Percentiles rank a stretch among this genome's conserved stretches.
Evolutionary conservation across 92 coral and sea anemone species (phyloP).

Genomic region (Epizoanthus scotinus): DNA sequence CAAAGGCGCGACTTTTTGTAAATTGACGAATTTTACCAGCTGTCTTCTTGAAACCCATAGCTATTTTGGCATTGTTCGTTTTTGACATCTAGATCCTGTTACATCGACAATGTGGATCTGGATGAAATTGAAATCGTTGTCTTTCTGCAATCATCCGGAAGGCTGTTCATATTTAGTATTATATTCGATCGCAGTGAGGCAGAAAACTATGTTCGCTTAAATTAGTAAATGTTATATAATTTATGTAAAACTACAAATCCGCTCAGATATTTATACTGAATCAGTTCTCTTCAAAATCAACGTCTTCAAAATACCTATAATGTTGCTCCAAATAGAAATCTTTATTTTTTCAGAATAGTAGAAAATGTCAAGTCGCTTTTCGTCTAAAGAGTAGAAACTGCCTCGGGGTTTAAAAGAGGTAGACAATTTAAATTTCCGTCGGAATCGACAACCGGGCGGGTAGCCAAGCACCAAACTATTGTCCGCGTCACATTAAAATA

Average conservation of each 20-base stretch:
- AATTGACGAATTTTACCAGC: conserved; percentile 31
- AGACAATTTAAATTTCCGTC: not conserved
- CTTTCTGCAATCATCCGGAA: not conserved
- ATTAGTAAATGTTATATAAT: not conserved
- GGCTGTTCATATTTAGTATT: not conserved
- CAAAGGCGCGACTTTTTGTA: conserved; percentile 39
- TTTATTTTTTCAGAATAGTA: not conserved
- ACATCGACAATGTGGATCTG: not conserved
- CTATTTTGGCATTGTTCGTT: not conserved
- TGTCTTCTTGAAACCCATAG: conserved; percentile 21
- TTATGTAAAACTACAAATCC: too few species aligned
- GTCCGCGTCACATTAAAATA: not conserved
- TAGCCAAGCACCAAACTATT: not conserved
- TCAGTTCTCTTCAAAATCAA: not conserved
- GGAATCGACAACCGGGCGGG: not conserved
- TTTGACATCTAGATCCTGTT: not conserved
- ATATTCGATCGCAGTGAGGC: not conserved
- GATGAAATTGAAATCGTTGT: not conserved
- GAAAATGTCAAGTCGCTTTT: conserved; percentile 3
- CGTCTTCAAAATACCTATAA: not conserved
- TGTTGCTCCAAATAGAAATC: not conserved
- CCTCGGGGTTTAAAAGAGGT: not conserved
- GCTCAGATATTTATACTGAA: too few species aligned
- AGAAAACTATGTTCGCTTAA: too few species aligned
- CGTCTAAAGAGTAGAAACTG: not conserved